A percentile compares a stretch with the other conserved stretches of the same genome.
These are phyloP conservation scores for Virgularia gustaviana DNA, from an alignment of 92 coral and sea anemone species.

Conservation along the genomic window DNA sequence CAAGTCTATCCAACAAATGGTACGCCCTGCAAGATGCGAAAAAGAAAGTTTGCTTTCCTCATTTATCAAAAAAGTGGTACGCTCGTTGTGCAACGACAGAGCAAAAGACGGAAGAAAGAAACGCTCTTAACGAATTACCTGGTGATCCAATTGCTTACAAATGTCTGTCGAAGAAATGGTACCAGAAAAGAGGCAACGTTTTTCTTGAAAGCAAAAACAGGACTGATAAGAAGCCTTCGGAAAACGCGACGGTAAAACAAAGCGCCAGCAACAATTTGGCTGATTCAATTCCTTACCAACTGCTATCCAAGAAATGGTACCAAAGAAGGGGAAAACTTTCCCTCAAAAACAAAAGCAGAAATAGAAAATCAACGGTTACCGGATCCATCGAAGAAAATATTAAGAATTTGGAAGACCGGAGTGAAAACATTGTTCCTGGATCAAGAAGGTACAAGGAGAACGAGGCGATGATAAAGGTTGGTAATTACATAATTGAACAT, in stretches of 20 bases:
- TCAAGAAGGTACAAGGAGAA: background rate
- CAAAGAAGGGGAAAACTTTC: conserved; percentile 32
- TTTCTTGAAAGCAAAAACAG: no score
- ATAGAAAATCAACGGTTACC: background rate
- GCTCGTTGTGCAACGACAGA: background rate
- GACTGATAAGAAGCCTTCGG: no score
- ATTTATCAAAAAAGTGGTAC: background rate
- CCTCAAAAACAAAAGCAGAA: conserved; percentile 16
- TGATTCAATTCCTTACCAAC: background rate
- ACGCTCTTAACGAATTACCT: no score
- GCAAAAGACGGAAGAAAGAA: no score
- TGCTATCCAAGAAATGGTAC: conserved; percentile 30
- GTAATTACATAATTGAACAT: conserved; percentile 11
- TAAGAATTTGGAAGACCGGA: background rate
- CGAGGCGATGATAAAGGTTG: conserved; percentile 13
- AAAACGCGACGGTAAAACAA: background rate
- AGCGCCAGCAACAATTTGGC: background rate
- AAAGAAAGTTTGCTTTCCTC: background rate
- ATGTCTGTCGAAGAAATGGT: background rate
- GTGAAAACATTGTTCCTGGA: background rate
- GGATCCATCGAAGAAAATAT: conserved; percentile 25
- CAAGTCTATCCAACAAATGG: conserved; percentile 17
- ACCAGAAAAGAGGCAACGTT: background rate
- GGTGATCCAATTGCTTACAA: background rate
- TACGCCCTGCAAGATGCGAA: background rate